These are phyloP conservation scores for Bemisia tabaci DNA, from an alignment of 1,140 invertebrate genomes.

Conservation along the genomic window DNA sequence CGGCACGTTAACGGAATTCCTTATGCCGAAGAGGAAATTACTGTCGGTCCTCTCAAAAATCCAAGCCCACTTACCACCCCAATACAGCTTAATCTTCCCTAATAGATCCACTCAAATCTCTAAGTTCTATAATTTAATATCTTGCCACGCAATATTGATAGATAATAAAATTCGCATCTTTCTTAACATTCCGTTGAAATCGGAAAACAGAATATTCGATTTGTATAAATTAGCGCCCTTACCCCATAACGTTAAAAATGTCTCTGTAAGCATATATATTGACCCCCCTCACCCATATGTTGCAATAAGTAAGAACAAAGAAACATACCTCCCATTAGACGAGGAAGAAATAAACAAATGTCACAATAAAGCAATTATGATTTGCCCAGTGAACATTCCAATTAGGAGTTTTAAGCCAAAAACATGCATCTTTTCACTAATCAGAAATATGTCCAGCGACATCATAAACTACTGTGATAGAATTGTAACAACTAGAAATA, in stretches of 20 bases:
- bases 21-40: background rate
- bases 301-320: background rate
- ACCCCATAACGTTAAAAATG: background rate
- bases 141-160: background rate
- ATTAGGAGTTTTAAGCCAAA: background rate
- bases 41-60: background rate
- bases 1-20: background rate
- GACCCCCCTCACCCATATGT: background rate
- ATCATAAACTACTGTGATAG: background rate
- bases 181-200: background rate
- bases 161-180: background rate
- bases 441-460: background rate
- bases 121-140: background rate
- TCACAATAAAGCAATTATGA: background rate
- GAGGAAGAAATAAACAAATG: background rate
- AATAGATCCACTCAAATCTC: background rate
- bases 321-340: background rate
- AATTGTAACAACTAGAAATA: too few species aligned
- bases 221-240: background rate
- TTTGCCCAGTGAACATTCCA: background rate
- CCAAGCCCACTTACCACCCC: background rate
- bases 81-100: background rate
- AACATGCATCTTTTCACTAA: background rate
- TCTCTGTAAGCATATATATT: background rate
- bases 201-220: background rate